A percentile compares a stretch with the other conserved stretches of the same genome.
Evolutionary conservation across 2,113 vertebrate species (phyloP).

Genomic region (Gymnocephalus cernua): DNA sequence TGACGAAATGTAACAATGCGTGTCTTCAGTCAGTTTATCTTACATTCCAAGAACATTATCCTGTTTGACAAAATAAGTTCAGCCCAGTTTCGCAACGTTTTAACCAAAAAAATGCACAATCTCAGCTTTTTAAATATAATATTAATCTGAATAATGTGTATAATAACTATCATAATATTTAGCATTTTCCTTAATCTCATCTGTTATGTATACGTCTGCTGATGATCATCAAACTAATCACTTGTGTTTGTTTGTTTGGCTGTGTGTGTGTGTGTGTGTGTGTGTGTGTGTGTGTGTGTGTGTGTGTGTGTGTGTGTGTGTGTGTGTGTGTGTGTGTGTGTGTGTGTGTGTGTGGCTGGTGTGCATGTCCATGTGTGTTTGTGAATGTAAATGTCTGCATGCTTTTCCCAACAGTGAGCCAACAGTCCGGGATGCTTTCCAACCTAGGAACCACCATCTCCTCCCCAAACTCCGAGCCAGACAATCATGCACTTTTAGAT

Average conservation of each 20-base stretch:
- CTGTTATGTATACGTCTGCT: slow-evolving; percentile 19
- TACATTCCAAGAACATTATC: neutral
- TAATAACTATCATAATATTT: slow-evolving; percentile 8
- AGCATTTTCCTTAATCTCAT: slow-evolving; percentile 5
- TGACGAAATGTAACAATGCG: neutral
- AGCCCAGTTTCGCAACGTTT: neutral
- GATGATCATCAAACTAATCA: slow-evolving; percentile 56
- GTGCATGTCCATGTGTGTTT: slow-evolving; percentile 46
- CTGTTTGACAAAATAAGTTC: neutral
- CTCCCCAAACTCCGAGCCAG: slow-evolving; percentile 98
- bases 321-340: slow-evolving; percentile 35
- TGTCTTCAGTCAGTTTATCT: neutral
- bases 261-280: slow-evolving; percentile 38
- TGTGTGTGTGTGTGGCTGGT: neutral
- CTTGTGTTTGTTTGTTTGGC: slow-evolving; percentile 30
- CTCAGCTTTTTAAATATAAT: neutral
- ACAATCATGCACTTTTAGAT: slow-evolving; percentile 99
- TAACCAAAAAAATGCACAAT: neutral
- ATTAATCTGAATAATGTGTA: slow-evolving; percentile 11
- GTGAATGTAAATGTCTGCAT: slow-evolving; percentile 37
- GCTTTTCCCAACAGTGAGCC: slow-evolving; percentile 89
- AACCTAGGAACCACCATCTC: slow-evolving; percentile 90
- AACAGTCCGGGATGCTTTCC: slow-evolving; percentile 94
- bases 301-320: slow-evolving; percentile 24
- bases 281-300: slow-evolving; percentile 21